Conservation (phyloP, 2,797 vertebrate species). For the Carcharodon carcharias region DNA sequence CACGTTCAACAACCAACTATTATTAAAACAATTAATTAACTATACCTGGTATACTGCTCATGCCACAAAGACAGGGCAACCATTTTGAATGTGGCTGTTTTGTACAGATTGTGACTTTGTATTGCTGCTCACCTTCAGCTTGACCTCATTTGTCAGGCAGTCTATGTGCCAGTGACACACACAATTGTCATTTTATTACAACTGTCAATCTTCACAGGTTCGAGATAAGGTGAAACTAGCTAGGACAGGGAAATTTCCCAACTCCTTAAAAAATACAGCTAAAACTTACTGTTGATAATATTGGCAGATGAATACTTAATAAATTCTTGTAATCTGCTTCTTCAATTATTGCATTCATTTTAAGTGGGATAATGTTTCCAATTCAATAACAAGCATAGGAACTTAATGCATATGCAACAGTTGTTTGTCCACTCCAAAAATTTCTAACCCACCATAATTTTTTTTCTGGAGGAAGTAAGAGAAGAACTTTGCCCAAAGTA, state of each 20-base stretch:
- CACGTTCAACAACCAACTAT: not conserved
- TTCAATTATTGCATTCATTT: not conserved
- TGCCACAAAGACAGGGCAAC: not conserved
- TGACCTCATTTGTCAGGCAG: not conserved
- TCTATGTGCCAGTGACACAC: not conserved
- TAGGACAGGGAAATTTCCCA: not conserved
- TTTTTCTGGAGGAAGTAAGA: not conserved
- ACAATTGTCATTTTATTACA: not conserved
- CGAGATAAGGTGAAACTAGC: not conserved
- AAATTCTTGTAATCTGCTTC: not conserved
- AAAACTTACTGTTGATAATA: not conserved
- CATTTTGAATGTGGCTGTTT: not conserved
- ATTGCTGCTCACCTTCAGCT: constrained; percentile 1
- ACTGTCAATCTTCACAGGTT: not conserved
- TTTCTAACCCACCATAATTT: not conserved
- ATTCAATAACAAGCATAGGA: not conserved
- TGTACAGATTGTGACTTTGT: not conserved
- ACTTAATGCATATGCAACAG: not conserved
- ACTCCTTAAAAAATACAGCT: not conserved
- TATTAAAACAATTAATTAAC: constrained; percentile 13
- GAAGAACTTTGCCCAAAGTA: not conserved
- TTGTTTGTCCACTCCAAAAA: not conserved
- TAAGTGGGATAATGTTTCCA: not conserved
- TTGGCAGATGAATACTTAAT: not conserved
- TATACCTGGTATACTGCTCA: not conserved